These are phyloP conservation scores for Agrypnus murinus DNA, from an alignment of 2,888 invertebrate genomes.

Conservation along the genomic window DNA sequence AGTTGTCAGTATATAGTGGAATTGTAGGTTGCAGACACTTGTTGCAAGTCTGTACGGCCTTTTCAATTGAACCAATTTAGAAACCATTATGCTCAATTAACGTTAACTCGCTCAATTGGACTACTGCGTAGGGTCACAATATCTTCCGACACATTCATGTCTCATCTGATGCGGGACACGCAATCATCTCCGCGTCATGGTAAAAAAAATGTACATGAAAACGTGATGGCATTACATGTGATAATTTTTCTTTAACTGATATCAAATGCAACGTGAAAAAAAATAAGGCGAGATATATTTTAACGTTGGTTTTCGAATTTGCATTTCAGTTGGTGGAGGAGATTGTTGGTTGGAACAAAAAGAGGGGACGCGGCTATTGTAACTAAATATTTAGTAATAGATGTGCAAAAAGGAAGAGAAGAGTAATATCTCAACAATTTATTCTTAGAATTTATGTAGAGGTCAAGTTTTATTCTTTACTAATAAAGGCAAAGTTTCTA, in stretches of 20 bases:
- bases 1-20: slow-evolving; percentile 20
- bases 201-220: slow-evolving; percentile 43
- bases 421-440: no score
- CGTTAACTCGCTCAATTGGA: slow-evolving; percentile 72
- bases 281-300: no score
- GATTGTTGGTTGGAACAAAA: no score
- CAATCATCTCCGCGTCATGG: slow-evolving; percentile 60
- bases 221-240: slow-evolving; percentile 46
- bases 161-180: slow-evolving; percentile 68
- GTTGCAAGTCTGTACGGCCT: slow-evolving; percentile 68
- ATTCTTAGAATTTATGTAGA: no score
- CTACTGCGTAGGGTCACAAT: slow-evolving; percentile 67
- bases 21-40: slow-evolving; percentile 62
- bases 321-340: no score
- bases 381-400: no score
- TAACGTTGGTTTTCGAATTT: no score
- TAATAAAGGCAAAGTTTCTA: neutral
- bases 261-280: no score
- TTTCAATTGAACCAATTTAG: slow-evolving; percentile 71
- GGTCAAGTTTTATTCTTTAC: neutral
- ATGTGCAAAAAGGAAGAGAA: no score
- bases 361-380: no score
- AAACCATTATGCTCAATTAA: slow-evolving; percentile 71
- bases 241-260: slow-evolving; percentile 23
- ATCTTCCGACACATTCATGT: slow-evolving; percentile 62